Conservation (phyloP, 2,888 invertebrate species). For the Hyles lineata region DNA sequence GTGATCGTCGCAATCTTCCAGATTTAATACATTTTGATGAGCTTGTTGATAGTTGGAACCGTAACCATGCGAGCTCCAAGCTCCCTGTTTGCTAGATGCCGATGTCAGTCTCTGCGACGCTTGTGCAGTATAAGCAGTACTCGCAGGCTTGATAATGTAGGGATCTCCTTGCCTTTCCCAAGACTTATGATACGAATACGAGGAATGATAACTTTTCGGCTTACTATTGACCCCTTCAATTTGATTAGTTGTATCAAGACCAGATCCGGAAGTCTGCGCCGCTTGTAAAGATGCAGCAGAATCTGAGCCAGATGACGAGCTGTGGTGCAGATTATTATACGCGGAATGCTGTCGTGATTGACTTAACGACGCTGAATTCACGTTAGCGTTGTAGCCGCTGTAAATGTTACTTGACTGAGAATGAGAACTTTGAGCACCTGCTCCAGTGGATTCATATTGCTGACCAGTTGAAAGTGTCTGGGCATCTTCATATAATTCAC, state of each 20-base stretch:
- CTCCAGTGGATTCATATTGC: slow-evolving; percentile 48
- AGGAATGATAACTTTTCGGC: slow-evolving; percentile 79
- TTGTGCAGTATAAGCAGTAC: slow-evolving; percentile 51
- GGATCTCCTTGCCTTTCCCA: slow-evolving; percentile 83
- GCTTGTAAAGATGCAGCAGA: slow-evolving; percentile 41
- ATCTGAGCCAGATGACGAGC: slow-evolving; percentile 44
- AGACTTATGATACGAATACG: slow-evolving; percentile 80
- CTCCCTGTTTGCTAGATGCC: slow-evolving; percentile 50
- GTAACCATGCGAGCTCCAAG: slow-evolving; percentile 51
- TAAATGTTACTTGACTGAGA: slow-evolving; percentile 50
- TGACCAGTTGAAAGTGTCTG: slow-evolving; percentile 46
- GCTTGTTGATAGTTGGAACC: slow-evolving; percentile 58
- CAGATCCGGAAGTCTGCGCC: slow-evolving; percentile 36
- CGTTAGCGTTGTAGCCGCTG: slow-evolving; percentile 54
- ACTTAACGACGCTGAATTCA: slow-evolving; percentile 54
- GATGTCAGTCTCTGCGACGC: slow-evolving; percentile 61
- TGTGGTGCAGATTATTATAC: slow-evolving; percentile 51
- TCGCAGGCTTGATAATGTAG: slow-evolving; percentile 73
- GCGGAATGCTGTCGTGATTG: slow-evolving; percentile 56
- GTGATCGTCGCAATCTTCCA: slow-evolving; percentile 58
- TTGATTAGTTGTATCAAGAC: slow-evolving; percentile 47
- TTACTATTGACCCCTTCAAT: slow-evolving; percentile 54
- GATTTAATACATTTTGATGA: slow-evolving; percentile 48
- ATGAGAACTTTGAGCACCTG: slow-evolving; percentile 50
- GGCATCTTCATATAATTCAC: slow-evolving; percentile 65